A percentile compares a stretch with the other conserved stretches of the same genome.
phyloP scores from a whole-genome alignment of 2,113 vertebrate genomes.

The Tympanuchus pallidicinctus region DNA sequence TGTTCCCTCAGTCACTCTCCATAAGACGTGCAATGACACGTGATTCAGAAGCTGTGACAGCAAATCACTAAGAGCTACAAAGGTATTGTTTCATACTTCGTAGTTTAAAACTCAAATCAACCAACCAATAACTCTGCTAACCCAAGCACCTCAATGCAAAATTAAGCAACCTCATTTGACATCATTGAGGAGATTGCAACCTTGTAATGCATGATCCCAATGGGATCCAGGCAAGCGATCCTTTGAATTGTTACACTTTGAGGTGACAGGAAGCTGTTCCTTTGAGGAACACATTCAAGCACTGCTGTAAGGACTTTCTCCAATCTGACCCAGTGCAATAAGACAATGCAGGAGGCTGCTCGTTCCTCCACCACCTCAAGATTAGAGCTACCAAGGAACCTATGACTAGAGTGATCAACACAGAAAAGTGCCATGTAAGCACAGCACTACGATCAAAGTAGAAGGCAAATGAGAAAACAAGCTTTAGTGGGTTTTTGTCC shows the following conservation, averaged over 20 bases:
- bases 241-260: not conserved
- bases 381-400: not conserved
- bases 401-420: not conserved
- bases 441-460: not conserved
- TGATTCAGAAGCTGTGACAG: not conserved
- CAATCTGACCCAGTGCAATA: fast-evolving
- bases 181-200: not conserved
- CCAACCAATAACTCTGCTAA: not conserved
- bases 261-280: not conserved
- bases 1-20: too few species aligned
- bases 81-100: not conserved
- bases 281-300: not conserved
- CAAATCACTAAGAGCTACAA: not conserved
- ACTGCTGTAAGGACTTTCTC: fast-evolving
- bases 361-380: not conserved
- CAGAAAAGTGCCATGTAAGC: not conserved
- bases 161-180: not conserved
- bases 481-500: not conserved
- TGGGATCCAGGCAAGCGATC: not conserved
- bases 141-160: not conserved
- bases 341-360: not conserved
- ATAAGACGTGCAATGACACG: fast-evolving
- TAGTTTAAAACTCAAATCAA: not conserved
- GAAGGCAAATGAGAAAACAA: not conserved
- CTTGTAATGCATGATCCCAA: not conserved